Base-by-base conservation (phyloP, 1,140 invertebrate genomes). In the Linepithema humile region DNA sequence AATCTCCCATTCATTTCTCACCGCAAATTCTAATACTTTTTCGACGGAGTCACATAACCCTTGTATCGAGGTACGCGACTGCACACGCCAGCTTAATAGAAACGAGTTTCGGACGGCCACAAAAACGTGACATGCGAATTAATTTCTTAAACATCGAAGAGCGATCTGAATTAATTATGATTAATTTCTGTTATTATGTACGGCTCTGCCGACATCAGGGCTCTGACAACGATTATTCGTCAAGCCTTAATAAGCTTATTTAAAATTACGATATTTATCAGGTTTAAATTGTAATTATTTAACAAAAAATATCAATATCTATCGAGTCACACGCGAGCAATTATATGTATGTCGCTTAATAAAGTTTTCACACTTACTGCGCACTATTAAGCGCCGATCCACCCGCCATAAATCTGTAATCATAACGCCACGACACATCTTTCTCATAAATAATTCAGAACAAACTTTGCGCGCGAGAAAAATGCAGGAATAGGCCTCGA, bases 361-460 rank as follows among this genome's bases (percentile, higher is more conserved):
- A 10, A 75, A 74, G 59, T 73, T 60, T 82, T 70, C 17, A 74
- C 70, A 40, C 62, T 53, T 40, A 23, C 38, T 17, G 12, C 26
- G 7, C n/a, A 40, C 1, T 43, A 40, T 48, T 38, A 23, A 32
- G 23, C 35, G 15, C 12, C 45, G 9, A 23, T 32, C 70, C 55
- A 53, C n/a, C 40, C 29, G 26, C 80, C 48, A 32, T 45, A 84
- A 84, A 84, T 80, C 29, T 43, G 64, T 60, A 69, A 78, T 60
- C 20, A 15, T 65, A 65, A 59, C 29, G 29, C 50, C 5, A 26
- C 69, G 55, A 38, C 26, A 43, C 32, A 45, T 45, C 23, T 35
- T 64, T 85, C 67, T 73, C 69, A 83, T 83, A 83, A 73, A 85
- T 85, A 82, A 85, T 74, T 74, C 38, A 72, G 3, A 55, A 77